Evolutionary conservation across 2,888 invertebrate species (phyloP).

Genomic region (Hesperia comma): DNA sequence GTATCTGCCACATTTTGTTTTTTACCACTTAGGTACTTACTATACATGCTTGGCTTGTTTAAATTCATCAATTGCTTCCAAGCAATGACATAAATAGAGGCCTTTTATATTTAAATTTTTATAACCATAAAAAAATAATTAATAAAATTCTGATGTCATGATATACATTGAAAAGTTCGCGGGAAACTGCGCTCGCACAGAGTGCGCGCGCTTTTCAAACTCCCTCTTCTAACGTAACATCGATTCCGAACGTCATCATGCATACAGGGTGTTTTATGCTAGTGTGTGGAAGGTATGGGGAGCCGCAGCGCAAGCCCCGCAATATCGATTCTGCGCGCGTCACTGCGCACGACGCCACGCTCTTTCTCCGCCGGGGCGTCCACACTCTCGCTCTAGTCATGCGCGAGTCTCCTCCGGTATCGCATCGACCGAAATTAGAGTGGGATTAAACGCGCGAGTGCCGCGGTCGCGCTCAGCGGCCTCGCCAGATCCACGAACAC

Average conservation of each 20-base stretch:
- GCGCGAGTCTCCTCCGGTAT: conserved; percentile 65
- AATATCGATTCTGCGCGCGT: conserved; percentile 61
- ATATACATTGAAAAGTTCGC: background rate
- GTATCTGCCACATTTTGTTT: too few species aligned
- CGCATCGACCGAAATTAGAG: conserved; percentile 67
- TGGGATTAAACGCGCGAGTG: conserved; percentile 71
- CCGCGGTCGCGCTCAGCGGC: conserved; percentile 74
- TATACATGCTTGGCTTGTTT: too few species aligned
- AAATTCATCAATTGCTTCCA: too few species aligned
- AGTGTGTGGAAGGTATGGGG: conserved; percentile 53
- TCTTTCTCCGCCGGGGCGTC: conserved; percentile 56
- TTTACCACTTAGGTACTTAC: too few species aligned
- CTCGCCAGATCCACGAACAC: conserved; percentile 53
- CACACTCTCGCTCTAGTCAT: conserved; percentile 62
- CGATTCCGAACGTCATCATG: conserved; percentile 64
- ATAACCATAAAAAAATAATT: background rate
- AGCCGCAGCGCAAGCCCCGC: conserved; percentile 61
- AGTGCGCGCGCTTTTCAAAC: conserved; percentile 42
- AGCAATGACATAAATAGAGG: too few species aligned
- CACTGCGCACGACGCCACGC: conserved; percentile 49
- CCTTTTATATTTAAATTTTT: too few species aligned
- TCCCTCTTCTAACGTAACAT: conserved; percentile 59
- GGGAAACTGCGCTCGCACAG: conserved; percentile 45
- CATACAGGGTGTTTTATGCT: conserved; percentile 60
- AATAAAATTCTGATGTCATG: background rate